phyloP scores from a whole-genome alignment of 2,797 vertebrate species.

The Moxostoma hubbsi region DNA sequence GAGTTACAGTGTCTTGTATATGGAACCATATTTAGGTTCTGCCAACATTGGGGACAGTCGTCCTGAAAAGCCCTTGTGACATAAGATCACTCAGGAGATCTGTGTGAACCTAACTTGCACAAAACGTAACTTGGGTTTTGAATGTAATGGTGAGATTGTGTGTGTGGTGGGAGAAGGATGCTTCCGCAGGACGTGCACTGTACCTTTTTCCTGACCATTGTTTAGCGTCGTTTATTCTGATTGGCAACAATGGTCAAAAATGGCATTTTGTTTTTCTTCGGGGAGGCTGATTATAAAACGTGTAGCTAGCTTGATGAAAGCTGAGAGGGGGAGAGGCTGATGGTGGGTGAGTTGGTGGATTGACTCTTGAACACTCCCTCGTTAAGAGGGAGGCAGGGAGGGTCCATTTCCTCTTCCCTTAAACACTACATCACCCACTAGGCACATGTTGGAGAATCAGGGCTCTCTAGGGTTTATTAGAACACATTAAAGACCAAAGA shows the following conservation, averaged over 20 bases:
- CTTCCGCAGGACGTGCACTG: constrained; percentile 73
- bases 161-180: constrained; percentile 20
- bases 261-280: constrained; percentile 75
- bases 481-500: background rate
- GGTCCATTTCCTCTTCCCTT: constrained; percentile 37
- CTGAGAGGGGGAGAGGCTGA: background rate
- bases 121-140: constrained; percentile 65
- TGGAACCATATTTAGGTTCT: constrained; percentile 71
- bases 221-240: constrained; percentile 74
- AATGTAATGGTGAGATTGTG: constrained; percentile 35
- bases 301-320: constrained; percentile 52
- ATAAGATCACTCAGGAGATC: constrained; percentile 68
- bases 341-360: background rate
- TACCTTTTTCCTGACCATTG: constrained; percentile 68
- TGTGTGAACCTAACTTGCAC: constrained; percentile 43
- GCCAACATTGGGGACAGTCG: constrained; percentile 52
- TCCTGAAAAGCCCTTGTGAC: constrained; percentile 50
- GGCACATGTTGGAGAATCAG: background rate
- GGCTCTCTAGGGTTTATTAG: background rate
- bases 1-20: constrained; percentile 67
- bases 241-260: constrained; percentile 76
- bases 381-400: constrained; percentile 31
- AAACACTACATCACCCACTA: constrained; percentile 18
- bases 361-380: background rate
- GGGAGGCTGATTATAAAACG: constrained; percentile 60